Conservation (phyloP, 2,888 invertebrate species). For the Choreutis nemorana region DNA sequence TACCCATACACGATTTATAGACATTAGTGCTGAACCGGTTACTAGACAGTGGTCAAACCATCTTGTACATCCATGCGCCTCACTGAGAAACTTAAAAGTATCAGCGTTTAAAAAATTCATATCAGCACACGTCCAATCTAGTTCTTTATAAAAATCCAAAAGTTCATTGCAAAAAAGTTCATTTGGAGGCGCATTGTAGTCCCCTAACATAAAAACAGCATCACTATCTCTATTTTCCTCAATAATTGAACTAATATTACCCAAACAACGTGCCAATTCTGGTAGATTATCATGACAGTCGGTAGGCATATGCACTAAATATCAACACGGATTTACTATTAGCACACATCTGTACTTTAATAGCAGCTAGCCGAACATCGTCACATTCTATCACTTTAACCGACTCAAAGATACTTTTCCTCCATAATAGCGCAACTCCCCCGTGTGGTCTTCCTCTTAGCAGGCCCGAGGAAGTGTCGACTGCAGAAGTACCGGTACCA, state of each 20-base stretch:
- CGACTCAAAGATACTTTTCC: too few relatives aligned
- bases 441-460: too few relatives aligned
- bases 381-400: too few relatives aligned
- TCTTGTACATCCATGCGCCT: background rate
- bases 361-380: too few relatives aligned
- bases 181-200: conserved; percentile 8
- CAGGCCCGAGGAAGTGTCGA: too few relatives aligned
- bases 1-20: too few relatives aligned
- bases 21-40: background rate
- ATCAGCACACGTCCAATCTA: conserved; percentile 4
- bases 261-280: conserved; percentile 5
- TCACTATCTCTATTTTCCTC: conserved; percentile 6
- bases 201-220: conserved; percentile 6
- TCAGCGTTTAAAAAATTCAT: conserved; percentile 1
- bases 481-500: too few relatives aligned
- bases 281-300: background rate
- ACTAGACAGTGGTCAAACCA: background rate
- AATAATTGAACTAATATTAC: conserved; percentile 7
- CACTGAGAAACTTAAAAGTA: background rate
- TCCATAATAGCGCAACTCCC: too few relatives aligned
- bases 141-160: conserved; percentile 4
- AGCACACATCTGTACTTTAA: too few relatives aligned
- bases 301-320: too few relatives aligned
- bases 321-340: too few relatives aligned
- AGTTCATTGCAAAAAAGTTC: conserved; percentile 6